These are phyloP conservation scores for Crenuchus spilurus DNA, from an alignment of 2,797 vertebrate genomes.

Conservation along the genomic window DNA sequence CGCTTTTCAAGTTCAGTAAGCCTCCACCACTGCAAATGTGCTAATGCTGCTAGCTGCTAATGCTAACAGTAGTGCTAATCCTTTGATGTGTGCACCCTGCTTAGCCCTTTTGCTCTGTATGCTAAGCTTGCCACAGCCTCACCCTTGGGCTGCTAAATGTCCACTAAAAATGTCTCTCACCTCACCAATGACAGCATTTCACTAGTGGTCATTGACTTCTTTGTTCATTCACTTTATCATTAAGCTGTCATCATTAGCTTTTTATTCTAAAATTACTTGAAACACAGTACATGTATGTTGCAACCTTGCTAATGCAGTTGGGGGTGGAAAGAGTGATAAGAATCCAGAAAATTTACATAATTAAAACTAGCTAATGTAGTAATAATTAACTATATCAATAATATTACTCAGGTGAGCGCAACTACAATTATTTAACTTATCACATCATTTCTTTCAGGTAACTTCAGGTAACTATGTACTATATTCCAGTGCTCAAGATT, in stretches of 20 bases:
- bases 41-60: slow-evolving; percentile 38
- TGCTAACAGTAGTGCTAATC: slow-evolving; percentile 27
- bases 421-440: no score
- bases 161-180: slow-evolving; percentile 10
- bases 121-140: slow-evolving; percentile 32
- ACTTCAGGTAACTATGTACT: no score
- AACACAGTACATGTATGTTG: no score
- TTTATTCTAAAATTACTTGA: no score
- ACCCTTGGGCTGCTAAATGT: slow-evolving; percentile 20
- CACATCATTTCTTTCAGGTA: no score
- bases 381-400: no score
- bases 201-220: neutral
- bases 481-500: no score
- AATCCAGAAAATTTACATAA: no score
- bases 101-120: slow-evolving; percentile 36
- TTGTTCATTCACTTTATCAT: neutral
- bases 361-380: no score
- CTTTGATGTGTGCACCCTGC: slow-evolving; percentile 5
- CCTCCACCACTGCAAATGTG: neutral
- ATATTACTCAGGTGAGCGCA: no score
- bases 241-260: slow-evolving; percentile 8
- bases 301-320: no score
- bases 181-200: neutral
- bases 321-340: no score
- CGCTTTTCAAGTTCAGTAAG: neutral